These are phyloP conservation scores for Amblyornis subalaris DNA, from an alignment of 2,113 vertebrate species.

Conservation along the genomic window DNA sequence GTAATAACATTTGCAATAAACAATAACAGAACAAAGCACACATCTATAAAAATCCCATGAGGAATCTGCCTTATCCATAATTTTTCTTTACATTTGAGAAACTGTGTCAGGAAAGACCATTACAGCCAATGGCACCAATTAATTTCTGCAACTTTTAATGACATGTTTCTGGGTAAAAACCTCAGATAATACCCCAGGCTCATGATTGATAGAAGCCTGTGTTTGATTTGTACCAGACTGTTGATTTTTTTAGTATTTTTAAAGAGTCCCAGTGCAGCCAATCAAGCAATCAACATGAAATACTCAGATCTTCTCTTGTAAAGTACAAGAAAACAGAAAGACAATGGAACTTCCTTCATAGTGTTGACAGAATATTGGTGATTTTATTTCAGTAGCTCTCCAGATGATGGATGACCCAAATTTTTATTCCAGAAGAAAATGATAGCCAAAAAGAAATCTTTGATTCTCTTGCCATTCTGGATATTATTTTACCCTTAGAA, in stretches of 20 bases:
- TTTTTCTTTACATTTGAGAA: slow-evolving; percentile 83
- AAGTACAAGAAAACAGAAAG: slow-evolving; percentile 73
- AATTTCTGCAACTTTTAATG: slow-evolving; percentile 87
- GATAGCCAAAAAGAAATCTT: slow-evolving; percentile 58
- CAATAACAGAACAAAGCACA: slow-evolving; percentile 82
- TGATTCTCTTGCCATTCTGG: slow-evolving; percentile 11
- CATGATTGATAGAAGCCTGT: slow-evolving; percentile 73
- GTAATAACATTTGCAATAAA: slow-evolving; percentile 87
- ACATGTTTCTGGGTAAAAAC: slow-evolving; percentile 80
- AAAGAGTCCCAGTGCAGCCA: slow-evolving; percentile 85
- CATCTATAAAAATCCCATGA: slow-evolving; percentile 78
- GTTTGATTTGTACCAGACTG: slow-evolving; percentile 82
- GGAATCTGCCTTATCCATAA: slow-evolving; percentile 80
- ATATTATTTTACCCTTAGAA: slow-evolving; percentile 38
- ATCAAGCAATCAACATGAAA: slow-evolving; percentile 87
- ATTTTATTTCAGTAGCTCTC: slow-evolving; percentile 73
- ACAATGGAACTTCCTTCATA: slow-evolving; percentile 62
- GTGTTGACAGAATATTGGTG: slow-evolving; percentile 58
- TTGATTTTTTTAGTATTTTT: slow-evolving; percentile 81
- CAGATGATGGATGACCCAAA: slow-evolving; percentile 68
- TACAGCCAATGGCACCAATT: slow-evolving; percentile 83
- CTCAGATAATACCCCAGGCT: slow-evolving; percentile 73
- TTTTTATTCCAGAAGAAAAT: slow-evolving; percentile 75
- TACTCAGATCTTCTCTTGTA: slow-evolving; percentile 75
- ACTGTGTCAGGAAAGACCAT: slow-evolving; percentile 78